Base-by-base conservation (phyloP, 2,797 vertebrate genomes). In the Notoglanidium macrostoma region DNA sequence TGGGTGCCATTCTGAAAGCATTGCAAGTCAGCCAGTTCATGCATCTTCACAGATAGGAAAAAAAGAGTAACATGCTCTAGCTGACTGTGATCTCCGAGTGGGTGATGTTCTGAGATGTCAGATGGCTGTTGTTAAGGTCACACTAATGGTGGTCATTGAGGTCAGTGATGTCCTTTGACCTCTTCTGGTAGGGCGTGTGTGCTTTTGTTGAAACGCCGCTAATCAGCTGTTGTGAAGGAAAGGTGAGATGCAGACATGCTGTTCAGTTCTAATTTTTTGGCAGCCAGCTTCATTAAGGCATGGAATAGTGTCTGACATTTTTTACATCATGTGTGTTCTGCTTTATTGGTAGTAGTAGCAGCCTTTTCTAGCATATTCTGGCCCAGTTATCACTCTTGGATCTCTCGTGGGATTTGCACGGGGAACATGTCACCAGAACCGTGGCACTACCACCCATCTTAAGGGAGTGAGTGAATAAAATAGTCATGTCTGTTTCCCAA, bases 111-210 rank as follows among this genome's bases (percentile, higher is more conserved):
- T 49, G 40, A 49, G 17, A 51, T 23, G 54, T 85, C 65, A 23
- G 55, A 80, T 85, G 61, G 83, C 26, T 54, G 32, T 61, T 54
- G 80, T 84, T 90, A 68, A 46, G 59, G 79, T 88, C 57, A 81
- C 70, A 59, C 77, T 82, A 70, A 90, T 54, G 90, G 89, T 91
- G 89, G 91, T 86, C 85, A 78, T 74, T 91, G 86, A 84, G 88
- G 87, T 83, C 29, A 81, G 32, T 23, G 26, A 65, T 87, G 86
- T 67, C 88, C 87, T 87, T 87, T 90, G 88, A 90, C 88, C 88
- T 88, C 68, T 70, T 85, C 68, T 65, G 74, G 61, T 83, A 17
- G 80, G 74, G 81, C 83, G 80, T 87, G 89, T 88, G 68, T 70
- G 83, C 44, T 61, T 83, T 82, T 81, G 76, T 82, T 67, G 79